Conservation (phyloP, 2,797 vertebrate genomes). For the Arctocebus calabarensis region DNA sequence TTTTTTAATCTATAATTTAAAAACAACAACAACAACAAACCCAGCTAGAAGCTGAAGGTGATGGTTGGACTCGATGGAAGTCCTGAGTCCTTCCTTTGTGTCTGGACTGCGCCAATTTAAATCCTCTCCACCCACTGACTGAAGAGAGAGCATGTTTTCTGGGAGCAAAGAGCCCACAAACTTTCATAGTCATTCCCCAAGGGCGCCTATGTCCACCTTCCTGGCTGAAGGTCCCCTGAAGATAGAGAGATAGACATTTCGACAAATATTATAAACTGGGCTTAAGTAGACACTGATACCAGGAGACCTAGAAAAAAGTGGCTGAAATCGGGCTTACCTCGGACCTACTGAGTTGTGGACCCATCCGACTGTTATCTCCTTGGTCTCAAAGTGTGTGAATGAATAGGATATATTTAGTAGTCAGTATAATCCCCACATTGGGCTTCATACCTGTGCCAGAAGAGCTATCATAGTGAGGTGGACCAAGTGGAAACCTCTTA, state of each 20-base stretch:
- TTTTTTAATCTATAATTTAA: not conserved
- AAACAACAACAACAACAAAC: not conserved
- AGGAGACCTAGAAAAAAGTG: not conserved
- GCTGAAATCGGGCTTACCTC: not conserved
- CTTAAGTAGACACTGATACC: no score
- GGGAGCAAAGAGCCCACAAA: not conserved
- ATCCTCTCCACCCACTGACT: not conserved
- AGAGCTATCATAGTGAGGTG: not conserved
- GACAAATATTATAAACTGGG: not conserved
- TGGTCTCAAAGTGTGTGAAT: not conserved
- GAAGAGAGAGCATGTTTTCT: not conserved
- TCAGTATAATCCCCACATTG: not conserved
- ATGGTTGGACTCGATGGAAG: not conserved
- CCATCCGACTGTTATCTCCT: not conserved
- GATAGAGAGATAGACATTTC: not conserved
- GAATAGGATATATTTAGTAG: not conserved
- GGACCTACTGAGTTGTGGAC: not conserved
- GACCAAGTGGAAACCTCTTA: not conserved
- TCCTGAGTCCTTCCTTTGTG: not conserved
- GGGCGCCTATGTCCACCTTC: not conserved
- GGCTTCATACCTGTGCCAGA: no score
- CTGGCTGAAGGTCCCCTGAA: not conserved
- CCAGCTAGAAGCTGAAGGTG: not conserved
- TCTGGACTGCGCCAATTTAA: not conserved
- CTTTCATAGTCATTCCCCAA: not conserved